These are phyloP conservation scores for Zaprionus inermis DNA, from an alignment of 1,140 invertebrate species.

Conservation along the genomic window DNA sequence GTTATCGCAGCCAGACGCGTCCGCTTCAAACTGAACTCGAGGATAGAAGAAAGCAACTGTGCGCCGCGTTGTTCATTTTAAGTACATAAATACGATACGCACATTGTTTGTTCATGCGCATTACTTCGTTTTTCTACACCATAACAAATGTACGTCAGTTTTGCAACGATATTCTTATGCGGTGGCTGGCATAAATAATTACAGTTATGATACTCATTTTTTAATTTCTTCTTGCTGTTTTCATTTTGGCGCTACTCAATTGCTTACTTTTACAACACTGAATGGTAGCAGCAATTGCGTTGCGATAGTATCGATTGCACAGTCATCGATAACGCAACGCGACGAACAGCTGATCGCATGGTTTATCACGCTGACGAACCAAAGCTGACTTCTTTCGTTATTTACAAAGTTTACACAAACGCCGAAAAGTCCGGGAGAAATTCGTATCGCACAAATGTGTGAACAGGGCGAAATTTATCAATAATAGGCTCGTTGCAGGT, in stretches of 20 bases:
- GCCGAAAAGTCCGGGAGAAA: constrained; percentile 16
- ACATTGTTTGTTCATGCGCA: constrained; percentile 20
- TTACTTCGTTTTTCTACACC: not conserved
- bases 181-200: not conserved
- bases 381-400: constrained; percentile 46
- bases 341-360: constrained; percentile 32
- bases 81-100: constrained; percentile 25
- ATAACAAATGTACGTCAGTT: not conserved
- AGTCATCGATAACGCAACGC: constrained; percentile 31
- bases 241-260: constrained; percentile 11
- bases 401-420: constrained; percentile 59
- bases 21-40: constrained; percentile 23
- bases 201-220: not conserved
- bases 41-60: not conserved
- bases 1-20: not conserved
- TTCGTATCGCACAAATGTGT: constrained; percentile 64
- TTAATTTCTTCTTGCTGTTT: not conserved
- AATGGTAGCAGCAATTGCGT: not conserved
- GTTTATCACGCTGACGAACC: constrained; percentile 43
- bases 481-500: constrained; percentile 47
- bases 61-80: not conserved
- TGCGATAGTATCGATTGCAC: constrained; percentile 30
- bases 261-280: not conserved
- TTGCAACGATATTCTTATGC: not conserved
- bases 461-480: constrained; percentile 37